A percentile compares a stretch with the other conserved stretches of the same genome.
phyloP scores from a whole-genome alignment of 2,797 vertebrate genomes.

The Fistularia commersonii region DNA sequence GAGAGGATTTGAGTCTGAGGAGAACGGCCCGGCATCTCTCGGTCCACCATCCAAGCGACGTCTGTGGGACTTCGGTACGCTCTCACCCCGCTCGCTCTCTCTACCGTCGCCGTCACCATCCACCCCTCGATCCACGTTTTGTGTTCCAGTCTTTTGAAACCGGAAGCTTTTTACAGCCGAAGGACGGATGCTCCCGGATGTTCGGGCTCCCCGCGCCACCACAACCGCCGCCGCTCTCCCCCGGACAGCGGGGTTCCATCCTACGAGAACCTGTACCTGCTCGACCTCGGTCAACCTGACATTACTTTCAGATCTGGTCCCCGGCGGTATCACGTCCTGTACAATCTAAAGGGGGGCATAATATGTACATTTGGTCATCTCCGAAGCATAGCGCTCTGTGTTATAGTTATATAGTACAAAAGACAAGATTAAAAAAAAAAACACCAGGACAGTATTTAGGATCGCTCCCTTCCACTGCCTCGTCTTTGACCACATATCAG shows the following conservation, averaged over 20 bases:
- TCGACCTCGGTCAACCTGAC: constrained; percentile 32
- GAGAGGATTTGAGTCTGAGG: constrained; percentile 61
- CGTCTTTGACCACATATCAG: constrained; percentile 72
- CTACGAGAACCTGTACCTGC: constrained; percentile 34
- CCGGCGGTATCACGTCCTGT: constrained; percentile 74
- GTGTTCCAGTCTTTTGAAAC: too few species aligned
- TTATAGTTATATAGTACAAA: constrained; percentile 70
- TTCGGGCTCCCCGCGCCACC: too few species aligned
- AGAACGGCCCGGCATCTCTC: constrained; percentile 42
- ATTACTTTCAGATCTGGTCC: constrained; percentile 64
- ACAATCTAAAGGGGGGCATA: constrained; percentile 80
- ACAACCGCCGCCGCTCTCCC: too few species aligned
- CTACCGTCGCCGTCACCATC: constrained; percentile 55
- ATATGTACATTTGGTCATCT: constrained; percentile 93
- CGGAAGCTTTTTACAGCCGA: too few species aligned
- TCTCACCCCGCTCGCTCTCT: constrained; percentile 30
- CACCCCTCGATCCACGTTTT: constrained; percentile 60
- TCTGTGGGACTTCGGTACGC: constrained; percentile 48
- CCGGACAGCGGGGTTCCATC: neutral
- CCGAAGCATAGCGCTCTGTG: constrained; percentile 80
- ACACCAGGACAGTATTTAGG: constrained; percentile 52
- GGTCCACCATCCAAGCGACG: constrained; percentile 59
- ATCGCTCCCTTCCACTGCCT: constrained; percentile 60
- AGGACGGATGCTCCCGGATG: too few species aligned
- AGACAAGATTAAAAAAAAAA: constrained; percentile 41